These are phyloP conservation scores for Salvelinus alpinus DNA, from an alignment of 2,113 vertebrate species.

Conservation along the genomic window DNA sequence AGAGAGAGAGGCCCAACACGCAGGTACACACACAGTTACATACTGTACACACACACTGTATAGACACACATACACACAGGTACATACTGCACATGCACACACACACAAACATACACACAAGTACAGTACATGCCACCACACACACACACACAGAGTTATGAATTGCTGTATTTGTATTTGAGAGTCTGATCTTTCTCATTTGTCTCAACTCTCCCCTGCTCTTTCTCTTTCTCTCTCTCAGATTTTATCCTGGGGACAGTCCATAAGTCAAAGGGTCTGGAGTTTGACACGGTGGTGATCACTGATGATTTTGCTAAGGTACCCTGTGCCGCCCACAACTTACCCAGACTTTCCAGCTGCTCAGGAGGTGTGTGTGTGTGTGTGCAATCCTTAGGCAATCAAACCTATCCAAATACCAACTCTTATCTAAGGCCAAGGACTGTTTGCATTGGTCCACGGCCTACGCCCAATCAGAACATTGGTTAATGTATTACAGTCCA, in stretches of 20 bases:
- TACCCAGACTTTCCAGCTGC: constrained; percentile 36
- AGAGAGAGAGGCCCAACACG: constrained; percentile 44
- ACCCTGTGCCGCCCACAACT: constrained; percentile 53
- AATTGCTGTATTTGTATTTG: too few species aligned
- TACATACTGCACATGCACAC: constrained; percentile 49
- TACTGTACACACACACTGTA: constrained; percentile 51
- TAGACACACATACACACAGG: too few species aligned
- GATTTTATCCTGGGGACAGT: constrained; percentile 87
- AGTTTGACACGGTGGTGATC: constrained; percentile 86
- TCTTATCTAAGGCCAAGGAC: too few species aligned
- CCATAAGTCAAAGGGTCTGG: constrained; percentile 92
- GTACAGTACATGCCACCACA: too few species aligned
- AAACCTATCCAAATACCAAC: too few species aligned
- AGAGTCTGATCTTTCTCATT: too few species aligned
- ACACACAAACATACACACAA: background rate
- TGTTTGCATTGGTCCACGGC: too few species aligned
- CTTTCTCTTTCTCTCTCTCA: constrained; percentile 38
- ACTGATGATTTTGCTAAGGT: constrained; percentile 79
- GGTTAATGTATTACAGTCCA: too few species aligned
- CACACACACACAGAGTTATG: too few species aligned
- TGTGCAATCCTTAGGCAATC: too few species aligned
- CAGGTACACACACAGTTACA: constrained; percentile 69
- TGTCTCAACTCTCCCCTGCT: background rate
- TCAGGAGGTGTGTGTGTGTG: constrained; percentile 50
- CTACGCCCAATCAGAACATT: too few species aligned